These are phyloP conservation scores for Nipponacmea schrenckii DNA, from an alignment of 2,888 invertebrate species.

Conservation along the genomic window DNA sequence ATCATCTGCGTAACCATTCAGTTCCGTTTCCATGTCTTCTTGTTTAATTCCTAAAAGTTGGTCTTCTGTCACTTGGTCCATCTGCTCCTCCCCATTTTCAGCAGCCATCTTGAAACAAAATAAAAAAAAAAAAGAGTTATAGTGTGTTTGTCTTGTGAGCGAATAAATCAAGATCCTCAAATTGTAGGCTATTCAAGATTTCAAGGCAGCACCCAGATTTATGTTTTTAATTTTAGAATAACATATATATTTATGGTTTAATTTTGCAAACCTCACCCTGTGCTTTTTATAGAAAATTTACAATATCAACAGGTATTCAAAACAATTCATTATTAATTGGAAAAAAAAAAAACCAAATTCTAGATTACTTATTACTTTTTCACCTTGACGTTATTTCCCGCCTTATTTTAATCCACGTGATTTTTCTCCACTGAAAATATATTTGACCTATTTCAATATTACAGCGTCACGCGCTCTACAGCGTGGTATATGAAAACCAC, in stretches of 20 bases:
- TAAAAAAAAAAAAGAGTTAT: background rate
- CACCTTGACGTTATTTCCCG: too few relatives aligned
- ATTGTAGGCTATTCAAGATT: background rate
- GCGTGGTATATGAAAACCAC: constrained; percentile 11
- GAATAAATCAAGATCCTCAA: background rate
- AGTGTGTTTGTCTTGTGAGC: background rate
- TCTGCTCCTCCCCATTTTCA: constrained; percentile 45
- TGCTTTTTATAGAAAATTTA: too few relatives aligned
- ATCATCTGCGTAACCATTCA: constrained; percentile 76
- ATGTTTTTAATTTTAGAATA: too few relatives aligned
- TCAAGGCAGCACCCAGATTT: constrained; percentile 11
- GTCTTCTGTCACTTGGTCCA: constrained; percentile 40
- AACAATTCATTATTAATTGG: too few relatives aligned
- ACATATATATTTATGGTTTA: too few relatives aligned
- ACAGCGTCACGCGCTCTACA: constrained; percentile 6
- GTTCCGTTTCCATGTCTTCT: constrained; percentile 35
- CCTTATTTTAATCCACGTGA: too few relatives aligned
- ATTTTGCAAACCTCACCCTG: too few relatives aligned
- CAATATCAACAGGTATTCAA: too few relatives aligned
- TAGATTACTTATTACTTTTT: too few relatives aligned
- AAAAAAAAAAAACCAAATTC: too few relatives aligned
- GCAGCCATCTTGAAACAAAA: constrained; percentile 32
- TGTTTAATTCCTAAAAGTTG: constrained; percentile 30
- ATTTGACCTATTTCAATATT: background rate
- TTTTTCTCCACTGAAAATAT: too few relatives aligned